Base-by-base conservation (phyloP, 2,888 invertebrate species). In the Arge pagana region DNA sequence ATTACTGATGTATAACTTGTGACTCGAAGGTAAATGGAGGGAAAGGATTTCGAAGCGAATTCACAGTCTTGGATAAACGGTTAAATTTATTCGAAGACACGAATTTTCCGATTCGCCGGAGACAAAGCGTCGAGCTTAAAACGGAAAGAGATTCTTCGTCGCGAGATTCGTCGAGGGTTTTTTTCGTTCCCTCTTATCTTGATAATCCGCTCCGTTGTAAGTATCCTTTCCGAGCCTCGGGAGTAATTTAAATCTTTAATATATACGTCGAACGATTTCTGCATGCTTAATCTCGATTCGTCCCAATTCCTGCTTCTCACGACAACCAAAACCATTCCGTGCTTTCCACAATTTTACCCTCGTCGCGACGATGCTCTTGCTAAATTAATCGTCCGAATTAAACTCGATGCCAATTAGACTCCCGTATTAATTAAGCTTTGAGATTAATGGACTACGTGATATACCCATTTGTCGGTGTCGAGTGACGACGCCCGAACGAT, bases 181-280 rank as follows among this genome's bases (percentile, higher is more conserved):
- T 49, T 39, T 28, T n/a, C n/a, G 19, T 39, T 39, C 21, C 28
- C 28, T 28, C n/a, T 37, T 63, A 65, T 69, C 67, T 70, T 66
- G 67, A 67, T 70, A 63, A 64, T 59, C 60, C 53, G 55, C 50
- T 49, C 43, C 15, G 23, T 30, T 39, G 33, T 50, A 45, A 24
- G 28, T 48, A n/a, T 52, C 39, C 55, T 42, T 42, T 54, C 54
- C 48, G 50, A 43, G 39, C 33, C 50, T 55, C 43, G 49, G 54
- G 53, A 56, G 58, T 56, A 61, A 63, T 63, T 63, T 59, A 55
- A 55, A 53, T 54, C 58, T 70, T 65, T 66, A 70, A 65, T 70
- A n/a, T n/a, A 69, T 67, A 64, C 67, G 60, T 53, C 58, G 63
- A 63, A 65, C 64, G 61, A 61, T 64, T 60, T 58, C 53, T 58